These are phyloP conservation scores for Macrophya annulata DNA, from an alignment of 2,888 invertebrate genomes.

Conservation along the genomic window DNA sequence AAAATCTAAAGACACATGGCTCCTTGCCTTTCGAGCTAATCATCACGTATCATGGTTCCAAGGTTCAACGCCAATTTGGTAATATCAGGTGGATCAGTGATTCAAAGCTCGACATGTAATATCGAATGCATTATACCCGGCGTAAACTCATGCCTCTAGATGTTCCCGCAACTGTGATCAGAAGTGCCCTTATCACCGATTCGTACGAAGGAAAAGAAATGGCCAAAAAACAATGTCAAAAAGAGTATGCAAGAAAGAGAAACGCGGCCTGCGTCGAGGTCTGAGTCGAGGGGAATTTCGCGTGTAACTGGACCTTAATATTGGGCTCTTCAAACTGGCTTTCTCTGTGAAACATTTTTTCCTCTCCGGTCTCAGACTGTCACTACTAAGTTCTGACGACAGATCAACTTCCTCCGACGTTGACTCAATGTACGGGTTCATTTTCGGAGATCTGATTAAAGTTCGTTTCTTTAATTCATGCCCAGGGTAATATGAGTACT, in stretches of 20 bases:
- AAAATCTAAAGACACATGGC: background rate
- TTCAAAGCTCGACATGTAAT: background rate
- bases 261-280: conserved; percentile 55
- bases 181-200: conserved; percentile 61
- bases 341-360: conserved; percentile 42
- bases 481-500: background rate
- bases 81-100: background rate
- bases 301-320: conserved; percentile 10
- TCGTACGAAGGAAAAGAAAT: conserved; percentile 67
- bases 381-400: conserved; percentile 59
- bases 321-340: conserved; percentile 54
- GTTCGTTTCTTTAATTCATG: background rate
- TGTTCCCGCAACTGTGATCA: conserved; percentile 2
- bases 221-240: conserved; percentile 74
- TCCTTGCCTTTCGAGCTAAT: background rate
- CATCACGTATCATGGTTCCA: background rate
- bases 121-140: background rate
- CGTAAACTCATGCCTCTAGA: conserved; percentile 2
- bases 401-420: conserved; percentile 62
- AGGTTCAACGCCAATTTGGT: background rate
- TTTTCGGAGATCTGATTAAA: conserved; percentile 58
- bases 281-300: conserved; percentile 53
- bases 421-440: conserved; percentile 58
- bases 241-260: conserved; percentile 68
- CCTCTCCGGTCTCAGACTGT: conserved; percentile 54